Evolutionary conservation across 2,797 vertebrate genomes (phyloP), one percentile per base, ranked within the genome.

Genomic region (Carapus acus): DNA sequence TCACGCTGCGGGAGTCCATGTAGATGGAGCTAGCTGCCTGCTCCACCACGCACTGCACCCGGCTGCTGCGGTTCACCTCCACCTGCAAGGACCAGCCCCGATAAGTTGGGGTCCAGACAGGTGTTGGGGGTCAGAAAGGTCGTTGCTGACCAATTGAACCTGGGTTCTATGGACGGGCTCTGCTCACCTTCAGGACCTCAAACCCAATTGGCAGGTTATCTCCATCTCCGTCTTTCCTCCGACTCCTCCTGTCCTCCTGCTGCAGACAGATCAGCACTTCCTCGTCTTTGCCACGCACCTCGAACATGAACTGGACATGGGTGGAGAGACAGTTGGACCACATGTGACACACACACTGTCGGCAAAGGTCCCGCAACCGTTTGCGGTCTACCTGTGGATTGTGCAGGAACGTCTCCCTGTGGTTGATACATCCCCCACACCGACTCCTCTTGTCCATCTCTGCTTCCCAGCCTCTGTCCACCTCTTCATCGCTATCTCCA

Each of bases 171-270:
- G 8, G 11, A 11, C 9, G 9, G 3, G 4, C 24, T 5, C 12
- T 33, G 12, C 80, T 82, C 63, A 91, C 90, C 85, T 79, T 86
- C 29, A 90, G 76, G 39, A 92, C 85, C 68, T 91, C 90, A 36
- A 92, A 91, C 22, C 90, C 90, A 0, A 92, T 90, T 0, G 90
- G 87, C 43, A 92, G 78, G 60, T 91, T 91, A 29, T 88, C 85
- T 29, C 89, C 90, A 22, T 69, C 73, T 48, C 89, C 88, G 1
- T 88, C 82, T 39, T 74, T 90, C 43, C 87, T 82, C 21, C 67
- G 65, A 15, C 85, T 80, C 69, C 90, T 86, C 57, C 80, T 75
- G 78, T 91, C 90, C 58, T 91, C 86, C 77, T 92, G 90, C 71
- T 91, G 90, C 59, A 92, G 79, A 34, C 88, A 90, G 66, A 92